These are phyloP conservation scores for Staurois parvus DNA, from an alignment of 2,797 vertebrate species.

Conservation along the genomic window DNA sequence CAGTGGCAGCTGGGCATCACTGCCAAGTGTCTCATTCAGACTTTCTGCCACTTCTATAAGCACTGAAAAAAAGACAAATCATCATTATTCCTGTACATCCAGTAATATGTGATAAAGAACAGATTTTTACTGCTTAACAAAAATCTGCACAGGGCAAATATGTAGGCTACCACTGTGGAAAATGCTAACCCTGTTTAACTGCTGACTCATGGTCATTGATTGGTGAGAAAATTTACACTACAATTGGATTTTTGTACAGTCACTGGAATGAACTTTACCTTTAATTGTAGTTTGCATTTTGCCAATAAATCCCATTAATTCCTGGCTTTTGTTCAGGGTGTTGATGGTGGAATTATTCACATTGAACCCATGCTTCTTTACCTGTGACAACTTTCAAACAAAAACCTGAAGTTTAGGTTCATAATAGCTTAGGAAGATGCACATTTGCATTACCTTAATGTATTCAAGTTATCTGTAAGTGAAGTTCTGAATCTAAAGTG, in stretches of 20 bases:
- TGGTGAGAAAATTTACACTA: not conserved
- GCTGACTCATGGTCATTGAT: not conserved
- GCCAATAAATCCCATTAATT: constrained; percentile 74
- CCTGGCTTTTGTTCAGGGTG: constrained; percentile 73
- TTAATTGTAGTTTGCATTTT: constrained; percentile 74
- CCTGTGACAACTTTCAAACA: constrained; percentile 74
- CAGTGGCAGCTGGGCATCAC: constrained; percentile 71
- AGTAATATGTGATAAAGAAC: not conserved
- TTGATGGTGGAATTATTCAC: constrained; percentile 70
- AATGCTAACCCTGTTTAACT: no score
- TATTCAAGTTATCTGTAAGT: not conserved
- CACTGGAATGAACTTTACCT: constrained; percentile 73
- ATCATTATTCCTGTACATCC: not conserved
- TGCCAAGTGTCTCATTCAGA: constrained; percentile 78
- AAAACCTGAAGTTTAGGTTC: constrained; percentile 29
- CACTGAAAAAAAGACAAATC: constrained; percentile 70
- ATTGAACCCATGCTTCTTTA: constrained; percentile 68
- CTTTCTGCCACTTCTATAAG: constrained; percentile 75
- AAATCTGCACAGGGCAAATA: not conserved
- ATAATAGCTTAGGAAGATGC: not conserved
- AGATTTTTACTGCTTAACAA: not conserved
- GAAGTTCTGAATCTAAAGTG: not conserved
- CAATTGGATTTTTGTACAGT: no score
- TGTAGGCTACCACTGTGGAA: no score
- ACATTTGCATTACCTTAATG: not conserved